Base-by-base conservation (phyloP, 2,797 vertebrate species). In the Zalophus californianus region DNA sequence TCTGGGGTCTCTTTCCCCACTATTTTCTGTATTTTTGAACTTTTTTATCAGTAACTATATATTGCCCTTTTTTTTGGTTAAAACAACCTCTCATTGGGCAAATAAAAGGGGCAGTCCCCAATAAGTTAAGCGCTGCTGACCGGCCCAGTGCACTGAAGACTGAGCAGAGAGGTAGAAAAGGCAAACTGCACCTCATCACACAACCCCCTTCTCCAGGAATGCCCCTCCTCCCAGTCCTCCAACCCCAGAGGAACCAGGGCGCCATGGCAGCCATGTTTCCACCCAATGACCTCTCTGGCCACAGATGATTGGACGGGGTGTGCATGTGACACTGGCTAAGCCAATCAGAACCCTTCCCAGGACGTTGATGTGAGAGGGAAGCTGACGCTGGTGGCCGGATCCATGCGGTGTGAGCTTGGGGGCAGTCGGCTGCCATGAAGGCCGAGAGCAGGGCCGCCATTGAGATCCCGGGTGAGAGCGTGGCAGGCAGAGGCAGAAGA, bases 21-120 rank as follows among this genome's bases (percentile, higher is more conserved):
- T n/a, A 41, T 79, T 90, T 80, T 86, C 83, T 54, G 35, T 84
- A 32, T 72, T 64, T 91, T 91, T 52, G 1, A 77, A 64, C n/a
- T 83, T 18, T 38, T 21, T 54, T 16, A 41, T 56, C 62, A 44
- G 48, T 68, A 70, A 12, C 25, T 56, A 62, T 88, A 25, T n/a
- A n/a, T 54, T 70, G 23, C 32, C 27, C 32, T 7, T 29, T 52
- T 52, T 89, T 78, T 48, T 75, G 68, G 38, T n/a, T 75, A n/a
- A 73, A 64, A 78, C 64, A 50, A 48, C 11, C 48, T 73, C 54
- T 44, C 32, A 64, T 2, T 48, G 56, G 58, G 18, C 86, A 85
- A 86, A n/a, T 3, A 10, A 21, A 86, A 64, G 15, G 27, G 79
- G 14, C 27, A 21, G 13, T 52, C 13, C n/a, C 54, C 62, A n/a